Percentiles rank a stretch among this genome's conserved stretches.
Evolutionary conservation across 2,888 invertebrate genomes (phyloP).

Genomic region (Oscheius myriophilus): DNA sequence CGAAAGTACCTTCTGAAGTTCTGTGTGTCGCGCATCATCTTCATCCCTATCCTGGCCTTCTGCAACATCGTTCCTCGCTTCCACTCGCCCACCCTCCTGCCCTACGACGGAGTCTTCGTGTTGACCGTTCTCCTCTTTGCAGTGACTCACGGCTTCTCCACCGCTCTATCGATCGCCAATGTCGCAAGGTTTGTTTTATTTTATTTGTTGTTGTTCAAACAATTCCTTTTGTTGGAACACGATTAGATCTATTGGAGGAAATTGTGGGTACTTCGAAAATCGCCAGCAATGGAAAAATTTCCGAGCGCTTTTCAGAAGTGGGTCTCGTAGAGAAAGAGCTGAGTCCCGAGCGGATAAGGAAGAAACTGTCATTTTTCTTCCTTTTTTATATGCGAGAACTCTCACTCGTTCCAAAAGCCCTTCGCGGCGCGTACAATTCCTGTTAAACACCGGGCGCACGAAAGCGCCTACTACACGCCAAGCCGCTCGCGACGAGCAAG

Average conservation of each 20-base stretch:
- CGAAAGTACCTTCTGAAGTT: background rate
- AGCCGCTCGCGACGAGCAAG: no score
- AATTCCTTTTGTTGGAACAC: background rate
- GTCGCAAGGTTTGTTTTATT: slow-evolving; percentile 36
- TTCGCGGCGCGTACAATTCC: no score
- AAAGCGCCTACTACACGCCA: no score
- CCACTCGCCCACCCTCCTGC: slow-evolving; percentile 44
- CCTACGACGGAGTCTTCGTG: slow-evolving; percentile 53
- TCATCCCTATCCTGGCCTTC: slow-evolving; percentile 47
- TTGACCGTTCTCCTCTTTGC: slow-evolving; percentile 46
- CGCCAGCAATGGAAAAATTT: background rate
- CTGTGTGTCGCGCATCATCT: slow-evolving; percentile 24
- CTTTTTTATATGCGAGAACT: no score
- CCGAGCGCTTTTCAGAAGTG: no score
- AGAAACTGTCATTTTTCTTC: no score
- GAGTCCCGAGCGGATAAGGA: no score
- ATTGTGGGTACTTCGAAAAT: background rate
- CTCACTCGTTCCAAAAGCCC: no score
- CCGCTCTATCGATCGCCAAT: slow-evolving; percentile 44
- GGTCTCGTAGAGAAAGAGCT: no score
- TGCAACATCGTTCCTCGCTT: slow-evolving; percentile 52
- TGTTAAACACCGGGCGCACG: no score
- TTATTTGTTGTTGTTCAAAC: background rate
- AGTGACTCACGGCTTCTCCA: slow-evolving; percentile 50
- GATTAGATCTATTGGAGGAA: background rate